phyloP scores from a whole-genome alignment of 2,797 vertebrate genomes.

The Cyclopterus lumpus region DNA sequence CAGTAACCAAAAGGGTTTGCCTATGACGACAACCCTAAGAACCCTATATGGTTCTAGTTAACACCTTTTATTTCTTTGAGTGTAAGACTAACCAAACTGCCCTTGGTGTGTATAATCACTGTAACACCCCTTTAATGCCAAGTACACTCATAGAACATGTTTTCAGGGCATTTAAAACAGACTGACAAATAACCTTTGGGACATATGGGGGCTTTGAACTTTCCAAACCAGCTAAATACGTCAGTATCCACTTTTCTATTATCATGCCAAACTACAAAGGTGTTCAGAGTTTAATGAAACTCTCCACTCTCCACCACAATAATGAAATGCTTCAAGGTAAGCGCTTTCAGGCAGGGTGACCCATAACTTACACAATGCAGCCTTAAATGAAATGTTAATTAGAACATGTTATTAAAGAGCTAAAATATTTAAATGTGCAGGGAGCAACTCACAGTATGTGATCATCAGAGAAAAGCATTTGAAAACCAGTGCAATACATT shows the following conservation, averaged over 20 bases:
- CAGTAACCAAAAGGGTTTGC: too few species aligned
- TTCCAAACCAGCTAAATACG: neutral
- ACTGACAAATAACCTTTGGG: neutral
- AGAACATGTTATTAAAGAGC: conserved; percentile 16
- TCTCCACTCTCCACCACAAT: conserved; percentile 14
- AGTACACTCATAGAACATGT: neutral
- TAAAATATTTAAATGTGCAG: conserved; percentile 16
- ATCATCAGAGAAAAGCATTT: neutral
- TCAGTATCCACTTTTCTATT: neutral
- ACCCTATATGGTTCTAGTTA: too few species aligned
- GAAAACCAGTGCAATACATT: conserved; percentile 5
- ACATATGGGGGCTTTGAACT: neutral
- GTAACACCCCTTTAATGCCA: neutral
- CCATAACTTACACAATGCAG: neutral
- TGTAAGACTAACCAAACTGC: neutral
- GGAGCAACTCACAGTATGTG: neutral
- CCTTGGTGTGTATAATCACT: neutral
- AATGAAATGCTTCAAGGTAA: conserved; percentile 15
- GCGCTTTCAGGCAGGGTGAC: conserved; percentile 7
- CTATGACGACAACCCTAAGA: too few species aligned
- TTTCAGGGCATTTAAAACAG: neutral
- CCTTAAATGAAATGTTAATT: conserved; percentile 13
- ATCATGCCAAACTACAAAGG: conserved; percentile 15
- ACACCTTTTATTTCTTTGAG: neutral
- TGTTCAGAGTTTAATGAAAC: conserved; percentile 12